Evolutionary conservation across 2,113 vertebrate genomes (phyloP).

Genomic region (Calidris pygmaea): DNA sequence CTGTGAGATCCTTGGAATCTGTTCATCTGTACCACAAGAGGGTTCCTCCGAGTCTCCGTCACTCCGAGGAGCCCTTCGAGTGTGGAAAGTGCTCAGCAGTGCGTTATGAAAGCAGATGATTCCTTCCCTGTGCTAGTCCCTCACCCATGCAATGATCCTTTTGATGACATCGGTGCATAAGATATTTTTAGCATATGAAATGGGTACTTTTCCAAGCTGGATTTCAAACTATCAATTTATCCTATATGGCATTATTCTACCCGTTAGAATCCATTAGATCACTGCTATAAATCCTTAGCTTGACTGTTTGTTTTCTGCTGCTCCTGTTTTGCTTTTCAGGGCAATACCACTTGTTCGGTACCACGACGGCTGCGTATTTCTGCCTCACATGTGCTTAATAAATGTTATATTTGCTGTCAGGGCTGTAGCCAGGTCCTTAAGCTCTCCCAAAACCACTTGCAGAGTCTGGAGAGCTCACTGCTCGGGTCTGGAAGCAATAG

Average conservation of each 20-base stretch:
- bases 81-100: neutral
- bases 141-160: neutral
- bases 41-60: neutral
- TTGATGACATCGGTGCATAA: neutral
- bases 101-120: neutral
- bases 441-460: neutral
- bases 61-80: neutral
- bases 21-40: neutral
- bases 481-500: conserved; percentile 38
- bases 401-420: neutral
- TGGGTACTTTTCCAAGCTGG: neutral
- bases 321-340: neutral
- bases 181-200: neutral
- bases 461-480: neutral
- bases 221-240: neutral
- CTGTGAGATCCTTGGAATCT: neutral
- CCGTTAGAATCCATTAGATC: neutral
- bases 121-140: neutral
- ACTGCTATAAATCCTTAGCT: neutral
- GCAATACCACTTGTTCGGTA: neutral
- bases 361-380: neutral
- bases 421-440: neutral
- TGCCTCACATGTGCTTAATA: neutral
- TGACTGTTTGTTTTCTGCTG: conserved; percentile 12
- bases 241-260: neutral